Conservation (phyloP, 2,797 vertebrate species). For the Acrossocheilus fasciatus region DNA sequence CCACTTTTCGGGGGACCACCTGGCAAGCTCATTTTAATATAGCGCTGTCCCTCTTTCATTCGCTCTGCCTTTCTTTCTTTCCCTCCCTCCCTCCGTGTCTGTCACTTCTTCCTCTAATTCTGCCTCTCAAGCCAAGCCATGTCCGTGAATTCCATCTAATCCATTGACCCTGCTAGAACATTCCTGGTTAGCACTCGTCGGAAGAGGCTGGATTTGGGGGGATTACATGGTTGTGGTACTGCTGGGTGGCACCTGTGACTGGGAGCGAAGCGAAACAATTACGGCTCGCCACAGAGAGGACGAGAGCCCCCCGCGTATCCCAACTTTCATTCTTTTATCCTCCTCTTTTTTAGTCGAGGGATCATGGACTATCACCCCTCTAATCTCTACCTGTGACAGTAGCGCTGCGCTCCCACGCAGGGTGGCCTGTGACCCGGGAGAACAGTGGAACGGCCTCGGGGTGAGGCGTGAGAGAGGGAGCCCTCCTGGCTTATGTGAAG, state of each 20-base stretch:
- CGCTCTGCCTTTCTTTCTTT: conserved; percentile 51
- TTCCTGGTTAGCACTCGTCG: conserved; percentile 81
- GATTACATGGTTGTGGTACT: conserved; percentile 84
- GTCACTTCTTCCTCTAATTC: conserved; percentile 77
- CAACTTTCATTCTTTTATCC: conserved; percentile 61
- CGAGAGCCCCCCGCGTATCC: conserved; percentile 58
- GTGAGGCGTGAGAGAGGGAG: conserved; percentile 64
- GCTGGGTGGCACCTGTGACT: conserved; percentile 80
- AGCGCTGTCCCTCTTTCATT: conserved; percentile 69
- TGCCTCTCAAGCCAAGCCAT: conserved; percentile 80
- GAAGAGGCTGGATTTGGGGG: conserved; percentile 82
- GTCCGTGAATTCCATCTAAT: conserved; percentile 81
- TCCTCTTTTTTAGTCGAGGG: conserved; percentile 34
- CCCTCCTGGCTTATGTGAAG: conserved; percentile 80
- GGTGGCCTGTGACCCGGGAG: conserved; percentile 51
- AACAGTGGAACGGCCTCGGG: conserved; percentile 51
- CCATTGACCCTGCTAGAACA: conserved; percentile 78
- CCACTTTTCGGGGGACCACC: conserved; percentile 88
- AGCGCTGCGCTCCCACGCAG: conserved; percentile 45
- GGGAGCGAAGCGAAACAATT: conserved; percentile 68
- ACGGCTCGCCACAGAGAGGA: conserved; percentile 62
- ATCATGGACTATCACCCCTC: conserved; percentile 43
- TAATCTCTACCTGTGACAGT: conserved; percentile 64
- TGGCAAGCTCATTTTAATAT: conserved; percentile 88
- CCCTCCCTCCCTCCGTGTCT: conserved; percentile 67